Percentiles rank a stretch among this genome's conserved stretches.
Evolutionary conservation across 2,888 invertebrate genomes (phyloP).

Genomic region (Drosophila bunnanda): DNA sequence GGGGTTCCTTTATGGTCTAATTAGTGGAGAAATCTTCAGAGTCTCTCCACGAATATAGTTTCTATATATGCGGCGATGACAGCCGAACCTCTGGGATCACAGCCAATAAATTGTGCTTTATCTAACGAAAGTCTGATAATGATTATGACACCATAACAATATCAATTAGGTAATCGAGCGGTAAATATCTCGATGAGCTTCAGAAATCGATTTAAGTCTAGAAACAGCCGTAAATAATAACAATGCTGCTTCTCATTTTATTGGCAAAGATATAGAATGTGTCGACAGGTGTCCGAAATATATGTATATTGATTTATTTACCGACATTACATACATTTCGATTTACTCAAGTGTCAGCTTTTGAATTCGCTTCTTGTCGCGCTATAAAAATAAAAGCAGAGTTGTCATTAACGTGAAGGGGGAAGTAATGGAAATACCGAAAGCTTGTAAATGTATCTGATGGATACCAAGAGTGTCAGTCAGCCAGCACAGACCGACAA

Average conservation of each 20-base stretch:
- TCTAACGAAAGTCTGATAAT: constrained; percentile 51
- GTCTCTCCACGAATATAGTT: background rate
- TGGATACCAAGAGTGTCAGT: constrained; percentile 39
- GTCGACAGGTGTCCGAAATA: constrained; percentile 56
- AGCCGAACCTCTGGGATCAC: constrained; percentile 45
- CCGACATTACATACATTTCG: constrained; percentile 33
- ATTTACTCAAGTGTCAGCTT: constrained; percentile 64
- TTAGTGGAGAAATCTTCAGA: constrained; percentile 70
- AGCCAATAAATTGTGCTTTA: constrained; percentile 56
- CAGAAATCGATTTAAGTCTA: constrained; percentile 16
- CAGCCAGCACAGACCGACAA: constrained; percentile 17
- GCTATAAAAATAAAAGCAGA: constrained; percentile 51
- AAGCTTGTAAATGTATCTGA: constrained; percentile 44
- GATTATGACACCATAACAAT: constrained; percentile 53
- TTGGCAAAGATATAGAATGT: constrained; percentile 27
- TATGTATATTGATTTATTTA: no score
- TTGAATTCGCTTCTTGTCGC: constrained; percentile 40
- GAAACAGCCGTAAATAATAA: constrained; percentile 24
- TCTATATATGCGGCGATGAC: constrained; percentile 56
- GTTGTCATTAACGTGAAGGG: constrained; percentile 50
- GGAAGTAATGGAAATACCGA: constrained; percentile 49
- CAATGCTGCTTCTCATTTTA: constrained; percentile 19
- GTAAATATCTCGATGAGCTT: constrained; percentile 49
- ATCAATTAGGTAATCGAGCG: constrained; percentile 55
- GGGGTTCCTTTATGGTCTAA: constrained; percentile 76